phyloP scores from a whole-genome alignment of 2,797 vertebrate species.

The Coregonus sp. region DNA sequence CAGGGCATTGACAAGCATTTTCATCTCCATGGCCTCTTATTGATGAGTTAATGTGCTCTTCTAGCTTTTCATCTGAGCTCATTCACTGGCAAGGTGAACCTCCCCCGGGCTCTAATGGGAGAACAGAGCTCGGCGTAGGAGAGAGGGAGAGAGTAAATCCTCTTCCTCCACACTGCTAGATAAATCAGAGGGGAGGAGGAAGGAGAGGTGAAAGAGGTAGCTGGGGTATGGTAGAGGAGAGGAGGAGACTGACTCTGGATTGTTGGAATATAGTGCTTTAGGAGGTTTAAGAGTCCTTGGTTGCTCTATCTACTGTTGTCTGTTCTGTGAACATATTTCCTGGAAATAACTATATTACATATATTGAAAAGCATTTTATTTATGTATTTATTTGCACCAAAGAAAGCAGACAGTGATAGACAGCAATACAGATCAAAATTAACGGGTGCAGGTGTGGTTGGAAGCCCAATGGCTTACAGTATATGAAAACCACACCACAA shows the following conservation, averaged over 20 bases:
- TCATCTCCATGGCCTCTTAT: conserved; percentile 77
- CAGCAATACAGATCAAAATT: too few relatives aligned
- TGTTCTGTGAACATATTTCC: too few relatives aligned
- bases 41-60: conserved; percentile 80
- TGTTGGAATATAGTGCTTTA: conserved; percentile 1
- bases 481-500: too few relatives aligned
- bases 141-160: conserved; percentile 71
- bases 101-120: conserved; percentile 72
- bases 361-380: too few relatives aligned
- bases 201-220: conserved; percentile 42
- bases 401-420: too few relatives aligned
- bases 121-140: conserved; percentile 37
- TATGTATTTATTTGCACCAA: too few relatives aligned
- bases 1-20: conserved; percentile 75
- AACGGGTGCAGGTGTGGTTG: too few relatives aligned
- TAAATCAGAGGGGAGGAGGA: conserved; percentile 62
- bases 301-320: too few relatives aligned
- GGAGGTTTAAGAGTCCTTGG: too few relatives aligned
- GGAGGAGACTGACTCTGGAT: conserved; percentile 27
- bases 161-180: conserved; percentile 62
- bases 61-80: conserved; percentile 79
- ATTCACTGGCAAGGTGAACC: conserved; percentile 77
- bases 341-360: too few relatives aligned
- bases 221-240: conserved; percentile 15
- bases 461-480: too few relatives aligned